phyloP scores from a whole-genome alignment of 2,113 vertebrate genomes.

The Oryctolagus cuniculus region mOryCun1.1 NC_091445.1:52492501-52493000 shows the following conservation, averaged over 20 bases:
- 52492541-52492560: neutral
- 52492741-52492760: constrained; percentile 66
- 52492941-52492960: constrained; percentile 26
- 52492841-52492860: constrained; percentile 50
- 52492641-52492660: neutral
- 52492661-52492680: constrained; percentile 70
- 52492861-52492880: constrained; percentile 53
- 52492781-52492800: constrained; percentile 65
- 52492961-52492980: neutral
- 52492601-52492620: neutral
- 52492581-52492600: constrained; percentile 27
- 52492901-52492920: neutral
- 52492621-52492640: constrained; percentile 55
- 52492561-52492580: neutral
- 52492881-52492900: neutral
- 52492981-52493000: neutral
- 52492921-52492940: neutral
- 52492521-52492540: neutral
- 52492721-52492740: neutral
- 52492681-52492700: constrained; percentile 45
- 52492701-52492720: constrained; percentile 65
- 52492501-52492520: neutral
- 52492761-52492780: constrained; percentile 74
- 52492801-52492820: constrained; percentile 56
- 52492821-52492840: constrained; percentile 73